phyloP scores from a whole-genome alignment of 2,797 vertebrate species.

The Melanitta fusca region DNA sequence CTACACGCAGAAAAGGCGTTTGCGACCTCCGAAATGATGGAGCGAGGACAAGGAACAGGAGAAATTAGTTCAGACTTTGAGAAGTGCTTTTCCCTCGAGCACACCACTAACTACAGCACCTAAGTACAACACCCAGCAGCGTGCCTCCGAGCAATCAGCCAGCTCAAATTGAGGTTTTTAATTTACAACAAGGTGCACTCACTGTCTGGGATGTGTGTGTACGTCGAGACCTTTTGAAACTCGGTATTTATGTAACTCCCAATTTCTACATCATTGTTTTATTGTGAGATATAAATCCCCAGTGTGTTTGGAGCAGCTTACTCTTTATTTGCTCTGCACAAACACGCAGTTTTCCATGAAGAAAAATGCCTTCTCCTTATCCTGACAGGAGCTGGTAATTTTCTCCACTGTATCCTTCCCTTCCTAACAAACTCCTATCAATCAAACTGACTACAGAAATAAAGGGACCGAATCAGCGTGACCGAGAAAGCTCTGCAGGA shows the following conservation, averaged over 20 bases:
- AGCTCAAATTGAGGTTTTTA: constrained; percentile 9
- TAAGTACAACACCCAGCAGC: neutral
- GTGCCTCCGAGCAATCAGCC: neutral
- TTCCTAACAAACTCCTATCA: neutral
- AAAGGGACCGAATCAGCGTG: neutral
- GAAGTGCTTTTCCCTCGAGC: neutral
- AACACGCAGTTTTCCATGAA: neutral
- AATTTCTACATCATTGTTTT: neutral
- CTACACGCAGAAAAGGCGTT: neutral
- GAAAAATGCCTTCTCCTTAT: neutral
- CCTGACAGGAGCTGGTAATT: neutral
- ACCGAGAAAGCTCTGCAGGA: neutral
- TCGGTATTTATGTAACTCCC: neutral
- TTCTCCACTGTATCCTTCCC: neutral
- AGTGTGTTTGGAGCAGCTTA: neutral
- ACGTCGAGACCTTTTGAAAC: neutral
- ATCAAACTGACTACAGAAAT: neutral
- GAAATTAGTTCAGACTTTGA: neutral
- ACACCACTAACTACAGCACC: neutral
- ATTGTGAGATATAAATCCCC: neutral
- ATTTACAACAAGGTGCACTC: neutral
- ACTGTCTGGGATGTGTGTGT: neutral
- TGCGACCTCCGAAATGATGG: neutral
- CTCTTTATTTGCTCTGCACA: neutral
- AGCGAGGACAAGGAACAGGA: neutral